Base-by-base conservation (phyloP, 2,888 invertebrate genomes). In the Drosophila testacea region DNA sequence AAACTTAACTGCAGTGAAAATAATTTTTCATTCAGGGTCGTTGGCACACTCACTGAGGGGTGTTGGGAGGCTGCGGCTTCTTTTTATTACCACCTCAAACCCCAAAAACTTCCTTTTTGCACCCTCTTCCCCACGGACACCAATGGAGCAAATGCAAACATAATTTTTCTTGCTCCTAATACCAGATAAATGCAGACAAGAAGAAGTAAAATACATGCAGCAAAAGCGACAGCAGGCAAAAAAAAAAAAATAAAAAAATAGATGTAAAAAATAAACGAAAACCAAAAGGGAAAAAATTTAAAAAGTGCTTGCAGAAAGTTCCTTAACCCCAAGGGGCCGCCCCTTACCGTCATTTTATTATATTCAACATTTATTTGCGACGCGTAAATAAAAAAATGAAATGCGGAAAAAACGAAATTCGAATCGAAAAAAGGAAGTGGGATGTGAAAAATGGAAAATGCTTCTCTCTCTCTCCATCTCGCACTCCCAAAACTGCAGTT, bases 361-460 rank as follows among this genome's bases (percentile, higher is more conserved):
- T 83, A 77, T 87, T 73, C 85, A 87, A 87, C 89, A 83, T 89
- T 83, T 83, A 89, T 83, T 89, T 89, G 83, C 88, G 54, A 72
- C 71, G 81, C 81, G 84, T 81, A 81, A 83, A 83, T 77, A 86
- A 74, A 68, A 39, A 61, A 54, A 41, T 55, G 7, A 13, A 30
- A 50, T 6, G 28, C 22, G 27, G 13, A 22, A 41, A 51, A 52
- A 28, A 67, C n/a, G 42, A 69, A 79, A 68, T 57, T 38, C 38
- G 50, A 65, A 62, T 64, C 72, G 65, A 70, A 54, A 82, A 9
- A 32, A 32, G 32, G 32, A 6, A 32, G 7, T 32, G 32, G 32
- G 7, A 7, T 3, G 32, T 6, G 30, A 30, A 30, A 32, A 6
- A 52, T 44, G 55, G 42, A 16, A 72, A 77, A 62, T 54, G 68